Percentiles rank a stretch among this genome's conserved stretches.
Conservation (phyloP, 1,140 invertebrate genomes). For the Argopecten irradians region DNA sequence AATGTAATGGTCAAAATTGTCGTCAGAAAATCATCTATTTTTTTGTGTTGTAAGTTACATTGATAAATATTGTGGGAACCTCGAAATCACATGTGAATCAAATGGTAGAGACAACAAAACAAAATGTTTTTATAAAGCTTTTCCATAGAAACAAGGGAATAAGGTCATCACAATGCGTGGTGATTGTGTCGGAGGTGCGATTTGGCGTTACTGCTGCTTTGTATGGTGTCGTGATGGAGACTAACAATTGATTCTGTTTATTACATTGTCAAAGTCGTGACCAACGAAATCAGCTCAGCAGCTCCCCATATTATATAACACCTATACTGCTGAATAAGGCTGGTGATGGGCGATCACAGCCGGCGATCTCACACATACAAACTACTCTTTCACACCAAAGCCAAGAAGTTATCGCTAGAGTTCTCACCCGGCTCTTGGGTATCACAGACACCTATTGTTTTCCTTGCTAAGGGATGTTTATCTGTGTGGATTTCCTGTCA, state of each 20-base stretch:
- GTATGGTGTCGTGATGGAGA: neutral
- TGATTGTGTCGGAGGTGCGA: neutral
- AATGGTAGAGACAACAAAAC: neutral
- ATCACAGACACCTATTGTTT: conserved; percentile 11
- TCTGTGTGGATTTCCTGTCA: neutral
- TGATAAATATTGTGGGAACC: neutral
- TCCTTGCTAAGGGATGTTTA: neutral
- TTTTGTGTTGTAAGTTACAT: neutral
- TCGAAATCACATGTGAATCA: neutral
- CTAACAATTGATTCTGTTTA: conserved; percentile 18
- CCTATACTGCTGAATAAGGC: conserved; percentile 2
- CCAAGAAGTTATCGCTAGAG: neutral
- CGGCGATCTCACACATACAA: neutral
- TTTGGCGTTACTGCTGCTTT: neutral
- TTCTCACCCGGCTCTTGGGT: neutral
- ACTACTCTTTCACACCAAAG: neutral
- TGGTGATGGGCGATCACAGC: neutral
- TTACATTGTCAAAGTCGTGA: neutral
- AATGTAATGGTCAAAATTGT: neutral
- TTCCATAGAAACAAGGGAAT: neutral
- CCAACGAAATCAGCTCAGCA: neutral
- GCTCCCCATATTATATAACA: conserved; percentile 15
- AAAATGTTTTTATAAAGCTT: neutral
- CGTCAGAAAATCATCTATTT: neutral
- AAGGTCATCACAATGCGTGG: neutral